phyloP scores from a whole-genome alignment of 2,113 vertebrate species.

The Albula goreensis region DNA sequence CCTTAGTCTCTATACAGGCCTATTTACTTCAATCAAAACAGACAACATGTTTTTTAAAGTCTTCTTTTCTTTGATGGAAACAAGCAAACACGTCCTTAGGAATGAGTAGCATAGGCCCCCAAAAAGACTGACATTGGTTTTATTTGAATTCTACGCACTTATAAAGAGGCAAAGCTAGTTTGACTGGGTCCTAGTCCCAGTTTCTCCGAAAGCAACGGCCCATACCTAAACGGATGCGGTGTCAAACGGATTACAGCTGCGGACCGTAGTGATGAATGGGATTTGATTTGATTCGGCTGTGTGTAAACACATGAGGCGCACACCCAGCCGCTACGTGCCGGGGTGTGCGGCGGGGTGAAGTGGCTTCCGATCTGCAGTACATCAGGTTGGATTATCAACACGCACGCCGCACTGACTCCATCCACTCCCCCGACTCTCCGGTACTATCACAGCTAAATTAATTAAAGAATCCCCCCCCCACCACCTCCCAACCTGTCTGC shows the following conservation, averaged over 20 bases:
- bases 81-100: too few relatives aligned
- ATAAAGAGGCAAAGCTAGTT: too few relatives aligned
- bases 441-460: conserved; percentile 36
- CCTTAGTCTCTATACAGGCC: too few relatives aligned
- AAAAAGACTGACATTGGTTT: too few relatives aligned
- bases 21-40: too few relatives aligned
- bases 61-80: too few relatives aligned
- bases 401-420: background rate
- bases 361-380: background rate
- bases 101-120: too few relatives aligned
- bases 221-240: too few relatives aligned
- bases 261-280: background rate
- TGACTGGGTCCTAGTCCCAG: too few relatives aligned
- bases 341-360: background rate
- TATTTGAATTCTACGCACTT: too few relatives aligned
- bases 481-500: conserved; percentile 15
- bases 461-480: conserved; percentile 33
- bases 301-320: background rate
- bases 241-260: background rate
- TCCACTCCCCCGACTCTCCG: background rate
- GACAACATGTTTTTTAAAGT: too few relatives aligned
- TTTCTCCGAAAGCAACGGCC: too few relatives aligned
- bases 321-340: background rate
- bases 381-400: conserved; percentile 1
- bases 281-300: background rate